phyloP scores from a whole-genome alignment of 2,888 invertebrate species.

The Microctonus aethiopoides region DNA sequence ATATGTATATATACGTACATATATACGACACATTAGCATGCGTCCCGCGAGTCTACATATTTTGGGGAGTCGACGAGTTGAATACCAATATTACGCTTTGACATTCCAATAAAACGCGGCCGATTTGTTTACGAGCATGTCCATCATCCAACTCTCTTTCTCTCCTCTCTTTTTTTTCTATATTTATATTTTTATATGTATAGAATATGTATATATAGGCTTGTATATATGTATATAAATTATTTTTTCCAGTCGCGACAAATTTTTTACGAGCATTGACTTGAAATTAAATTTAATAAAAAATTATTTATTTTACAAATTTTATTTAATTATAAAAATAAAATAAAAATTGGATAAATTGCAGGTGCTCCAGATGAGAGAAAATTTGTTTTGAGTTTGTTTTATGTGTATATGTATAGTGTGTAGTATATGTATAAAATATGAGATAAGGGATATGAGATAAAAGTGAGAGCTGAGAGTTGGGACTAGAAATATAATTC shows the following conservation, averaged over 20 bases:
- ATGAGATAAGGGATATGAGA: constrained; percentile 19
- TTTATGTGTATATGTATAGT: neutral
- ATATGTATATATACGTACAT: neutral
- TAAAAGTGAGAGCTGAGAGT: constrained; percentile 4
- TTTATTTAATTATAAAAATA: neutral
- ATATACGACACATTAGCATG: constrained; percentile 60
- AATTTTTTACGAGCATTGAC: neutral
- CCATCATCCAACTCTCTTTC: constrained; percentile 43
- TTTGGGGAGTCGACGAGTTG: constrained; percentile 64
- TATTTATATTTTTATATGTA: too few species aligned
- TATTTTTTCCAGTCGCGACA: constrained; percentile 8
- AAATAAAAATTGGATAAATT: neutral
- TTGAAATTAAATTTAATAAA: neutral
- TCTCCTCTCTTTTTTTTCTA: constrained; percentile 39
- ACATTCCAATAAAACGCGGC: constrained; percentile 67
- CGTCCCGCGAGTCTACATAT: constrained; percentile 65
- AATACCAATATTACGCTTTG: constrained; percentile 67
- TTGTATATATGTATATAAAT: neutral
- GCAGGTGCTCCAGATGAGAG: constrained; percentile 29
- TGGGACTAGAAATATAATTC: constrained; percentile 31
- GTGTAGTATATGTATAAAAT: constrained; percentile 17
- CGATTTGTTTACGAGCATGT: constrained; percentile 67
- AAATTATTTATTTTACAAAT: neutral
- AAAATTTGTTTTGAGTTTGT: constrained; percentile 22
- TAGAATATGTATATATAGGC: neutral